A percentile compares a stretch with the other conserved stretches of the same genome.
Conservation (phyloP, 2,113 vertebrate species). For the Lepidothrix coronata region DNA sequence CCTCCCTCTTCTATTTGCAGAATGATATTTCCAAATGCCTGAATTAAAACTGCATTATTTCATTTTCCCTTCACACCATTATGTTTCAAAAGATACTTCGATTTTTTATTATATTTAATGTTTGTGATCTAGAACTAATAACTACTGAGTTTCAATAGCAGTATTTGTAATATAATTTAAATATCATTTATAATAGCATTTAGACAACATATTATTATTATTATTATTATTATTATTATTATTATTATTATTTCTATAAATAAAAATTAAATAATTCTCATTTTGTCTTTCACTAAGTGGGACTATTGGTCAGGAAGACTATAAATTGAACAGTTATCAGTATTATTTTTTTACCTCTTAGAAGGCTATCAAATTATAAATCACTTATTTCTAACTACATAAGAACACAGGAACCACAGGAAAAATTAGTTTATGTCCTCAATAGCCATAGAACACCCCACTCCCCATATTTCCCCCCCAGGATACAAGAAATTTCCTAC, state of each 20-base stretch:
- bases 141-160: background rate
- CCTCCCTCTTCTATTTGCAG: background rate
- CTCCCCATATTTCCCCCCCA: fast-evolving
- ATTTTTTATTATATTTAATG: background rate
- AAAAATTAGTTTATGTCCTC: background rate
- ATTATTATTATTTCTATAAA: background rate
- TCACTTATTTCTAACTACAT: background rate
- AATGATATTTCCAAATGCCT: background rate
- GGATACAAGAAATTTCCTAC: background rate
- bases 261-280: background rate
- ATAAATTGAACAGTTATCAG: background rate
- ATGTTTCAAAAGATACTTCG: background rate
- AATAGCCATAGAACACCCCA: background rate
- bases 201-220: background rate
- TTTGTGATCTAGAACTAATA: background rate
- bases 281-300: background rate
- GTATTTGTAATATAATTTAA: background rate
- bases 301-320: background rate
- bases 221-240: background rate
- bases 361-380: background rate
- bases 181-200: background rate
- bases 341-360: background rate
- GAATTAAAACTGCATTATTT: background rate
- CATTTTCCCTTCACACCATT: background rate
- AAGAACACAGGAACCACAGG: background rate